These are phyloP conservation scores for Drosophila incognita DNA, from an alignment of 2,888 invertebrate species.

Conservation along the genomic window DNA sequence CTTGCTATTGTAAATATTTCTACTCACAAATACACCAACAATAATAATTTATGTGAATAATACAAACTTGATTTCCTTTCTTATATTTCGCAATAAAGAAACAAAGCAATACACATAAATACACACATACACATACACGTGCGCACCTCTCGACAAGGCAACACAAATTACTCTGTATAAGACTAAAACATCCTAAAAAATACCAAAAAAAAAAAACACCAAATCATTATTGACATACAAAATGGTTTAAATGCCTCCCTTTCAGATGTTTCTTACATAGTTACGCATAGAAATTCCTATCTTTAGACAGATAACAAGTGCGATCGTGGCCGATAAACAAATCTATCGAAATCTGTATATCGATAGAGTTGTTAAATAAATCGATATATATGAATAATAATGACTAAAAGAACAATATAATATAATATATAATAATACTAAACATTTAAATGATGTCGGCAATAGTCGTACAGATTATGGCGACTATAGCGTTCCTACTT, in stretches of 20 bases:
- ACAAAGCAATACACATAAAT: no score
- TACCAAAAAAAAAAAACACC: background rate
- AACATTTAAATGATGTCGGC: background rate
- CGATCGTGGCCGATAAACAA: background rate
- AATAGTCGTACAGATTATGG: background rate
- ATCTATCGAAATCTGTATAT: background rate
- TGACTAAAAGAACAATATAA: background rate
- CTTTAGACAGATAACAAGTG: constrained; percentile 1
- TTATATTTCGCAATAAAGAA: background rate
- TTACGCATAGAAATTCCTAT: constrained; percentile 31
- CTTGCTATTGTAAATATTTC: background rate
- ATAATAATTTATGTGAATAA: background rate
- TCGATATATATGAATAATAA: background rate
- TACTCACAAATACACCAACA: background rate
- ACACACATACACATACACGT: background rate
- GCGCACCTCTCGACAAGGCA: background rate
- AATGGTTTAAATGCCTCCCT: constrained; percentile 48
- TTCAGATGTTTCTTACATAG: constrained; percentile 70
- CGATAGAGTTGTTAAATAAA: background rate
- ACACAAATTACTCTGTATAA: background rate
- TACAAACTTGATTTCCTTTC: constrained; percentile 1
- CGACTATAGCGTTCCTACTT: background rate
- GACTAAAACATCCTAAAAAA: background rate
- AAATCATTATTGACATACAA: constrained; percentile 1
- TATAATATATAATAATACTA: background rate